Percentiles rank a stretch among this genome's conserved stretches.
phyloP scores from a whole-genome alignment of 1,140 invertebrate species.

The Mamestra configurata region DNA sequence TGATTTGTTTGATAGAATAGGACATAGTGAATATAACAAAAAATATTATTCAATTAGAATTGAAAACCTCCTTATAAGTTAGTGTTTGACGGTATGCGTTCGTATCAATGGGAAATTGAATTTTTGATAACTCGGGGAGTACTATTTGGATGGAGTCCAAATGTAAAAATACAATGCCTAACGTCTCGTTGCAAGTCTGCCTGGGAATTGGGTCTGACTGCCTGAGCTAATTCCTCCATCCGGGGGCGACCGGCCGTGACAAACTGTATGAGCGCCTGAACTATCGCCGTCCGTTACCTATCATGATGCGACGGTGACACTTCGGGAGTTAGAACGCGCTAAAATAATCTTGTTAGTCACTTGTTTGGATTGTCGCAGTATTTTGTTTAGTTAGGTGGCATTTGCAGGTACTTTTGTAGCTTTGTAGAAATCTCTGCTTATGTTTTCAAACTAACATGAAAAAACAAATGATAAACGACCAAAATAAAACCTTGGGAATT shows the following conservation, averaged over 20 bases:
- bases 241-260: slow-evolving; percentile 32
- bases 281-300: slow-evolving; percentile 1
- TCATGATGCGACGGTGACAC: not conserved
- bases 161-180: slow-evolving; percentile 79
- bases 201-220: slow-evolving; percentile 62
- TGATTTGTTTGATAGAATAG: slow-evolving; percentile 14
- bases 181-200: slow-evolving; percentile 74
- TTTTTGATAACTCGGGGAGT: slow-evolving; percentile 70
- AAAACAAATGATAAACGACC: not conserved
- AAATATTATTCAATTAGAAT: not conserved
- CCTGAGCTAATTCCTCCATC: slow-evolving; percentile 46
- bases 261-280: not conserved
- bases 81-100: slow-evolving; percentile 36
- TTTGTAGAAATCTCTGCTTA: too few relatives aligned
- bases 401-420: not conserved
- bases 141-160: slow-evolving; percentile 81
- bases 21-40: not conserved
- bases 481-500: not conserved
- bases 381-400: not conserved
- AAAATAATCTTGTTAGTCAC: slow-evolving; percentile 30
- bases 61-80: slow-evolving; percentile 5
- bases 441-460: not conserved
- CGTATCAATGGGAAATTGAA: slow-evolving; percentile 65
- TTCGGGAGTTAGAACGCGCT: slow-evolving; percentile 13
- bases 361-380: not conserved